Conservation (phyloP, 2,797 vertebrate genomes). For the Acanthurus lineatus region DNA sequence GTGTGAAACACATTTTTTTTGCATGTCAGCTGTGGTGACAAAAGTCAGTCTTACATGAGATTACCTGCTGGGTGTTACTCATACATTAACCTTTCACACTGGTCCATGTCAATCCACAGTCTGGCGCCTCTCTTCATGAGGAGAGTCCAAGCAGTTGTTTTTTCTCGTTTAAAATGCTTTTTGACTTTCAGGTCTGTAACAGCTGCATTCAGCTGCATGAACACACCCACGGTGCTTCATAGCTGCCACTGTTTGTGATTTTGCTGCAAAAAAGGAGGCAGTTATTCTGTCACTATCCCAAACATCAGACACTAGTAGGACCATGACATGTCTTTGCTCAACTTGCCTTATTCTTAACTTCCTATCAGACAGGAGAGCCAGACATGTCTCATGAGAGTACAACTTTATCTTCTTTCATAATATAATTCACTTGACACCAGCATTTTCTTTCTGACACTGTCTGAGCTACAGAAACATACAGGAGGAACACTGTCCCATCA, state of each 20-base stretch:
- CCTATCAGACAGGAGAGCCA: constrained; percentile 35
- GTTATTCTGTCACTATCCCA: constrained; percentile 11
- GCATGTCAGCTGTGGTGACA: constrained; percentile 27
- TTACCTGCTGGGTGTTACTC: constrained; percentile 35
- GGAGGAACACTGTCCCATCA: constrained; percentile 46
- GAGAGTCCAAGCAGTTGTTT: not conserved
- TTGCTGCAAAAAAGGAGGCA: constrained; percentile 10
- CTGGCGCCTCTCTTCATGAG: not conserved
- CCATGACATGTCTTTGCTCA: constrained; percentile 28
- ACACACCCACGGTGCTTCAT: not conserved
- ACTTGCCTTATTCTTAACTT: constrained; percentile 41
- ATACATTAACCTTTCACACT: constrained; percentile 22
- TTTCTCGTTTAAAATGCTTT: constrained; percentile 30
- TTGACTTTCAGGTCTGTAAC: constrained; percentile 19
- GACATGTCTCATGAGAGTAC: constrained; percentile 35
- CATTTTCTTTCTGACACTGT: constrained; percentile 51
- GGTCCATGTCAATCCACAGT: constrained; percentile 16
- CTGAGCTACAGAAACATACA: constrained; percentile 45
- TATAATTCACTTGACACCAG: constrained; percentile 49
- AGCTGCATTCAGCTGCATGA: constrained; percentile 8
- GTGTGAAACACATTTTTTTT: constrained; percentile 21
- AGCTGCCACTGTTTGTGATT: constrained; percentile 20
- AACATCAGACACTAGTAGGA: constrained; percentile 16
- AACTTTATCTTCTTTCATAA: constrained; percentile 53
- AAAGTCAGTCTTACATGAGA: constrained; percentile 26